A percentile compares a stretch with the other conserved stretches of the same genome.
phyloP scores from a whole-genome alignment of 2,113 vertebrate species.

The Prietella phreatophila region DNA sequence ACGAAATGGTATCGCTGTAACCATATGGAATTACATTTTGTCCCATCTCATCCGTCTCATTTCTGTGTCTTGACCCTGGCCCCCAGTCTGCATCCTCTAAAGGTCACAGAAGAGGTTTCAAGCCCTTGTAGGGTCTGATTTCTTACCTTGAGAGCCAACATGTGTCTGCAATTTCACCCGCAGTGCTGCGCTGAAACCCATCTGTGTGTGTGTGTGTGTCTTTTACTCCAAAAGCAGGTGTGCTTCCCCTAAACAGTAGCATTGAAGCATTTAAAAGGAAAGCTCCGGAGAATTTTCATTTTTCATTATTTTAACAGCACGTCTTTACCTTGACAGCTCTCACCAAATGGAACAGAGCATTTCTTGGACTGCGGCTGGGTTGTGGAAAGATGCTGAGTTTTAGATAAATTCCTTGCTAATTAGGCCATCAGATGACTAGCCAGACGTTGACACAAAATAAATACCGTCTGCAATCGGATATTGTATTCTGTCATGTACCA shows the following conservation, averaged over 20 bases:
- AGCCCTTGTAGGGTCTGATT: constrained; percentile 33
- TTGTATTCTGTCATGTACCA: constrained; percentile 13
- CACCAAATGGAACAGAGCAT: constrained; percentile 47
- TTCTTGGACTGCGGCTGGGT: constrained; percentile 24
- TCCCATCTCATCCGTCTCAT: constrained; percentile 6
- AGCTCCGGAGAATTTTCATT: constrained; percentile 43
- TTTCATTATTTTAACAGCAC: constrained; percentile 46
- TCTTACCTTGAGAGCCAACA: constrained; percentile 48
- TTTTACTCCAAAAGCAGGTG: constrained; percentile 50
- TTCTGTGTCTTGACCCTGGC: constrained; percentile 29
- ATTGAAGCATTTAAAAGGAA: constrained; percentile 48
- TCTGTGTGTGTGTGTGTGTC: constrained; percentile 32
- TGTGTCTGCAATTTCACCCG: constrained; percentile 52
- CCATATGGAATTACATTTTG: constrained; percentile 25
- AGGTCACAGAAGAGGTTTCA: constrained; percentile 35
- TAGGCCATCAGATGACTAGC: neutral
- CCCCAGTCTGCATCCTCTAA: constrained; percentile 31
- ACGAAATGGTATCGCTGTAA: neutral
- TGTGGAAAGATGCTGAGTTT: constrained; percentile 18
- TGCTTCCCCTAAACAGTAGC: constrained; percentile 48
- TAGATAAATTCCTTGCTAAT: constrained; percentile 27
- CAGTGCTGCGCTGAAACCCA: constrained; percentile 33
- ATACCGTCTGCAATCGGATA: constrained; percentile 9
- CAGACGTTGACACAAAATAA: constrained; percentile 17
- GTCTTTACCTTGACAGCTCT: constrained; percentile 47